Conservation (phyloP, 2,888 invertebrate genomes). For the Amblyjoppa proteus region DNA sequence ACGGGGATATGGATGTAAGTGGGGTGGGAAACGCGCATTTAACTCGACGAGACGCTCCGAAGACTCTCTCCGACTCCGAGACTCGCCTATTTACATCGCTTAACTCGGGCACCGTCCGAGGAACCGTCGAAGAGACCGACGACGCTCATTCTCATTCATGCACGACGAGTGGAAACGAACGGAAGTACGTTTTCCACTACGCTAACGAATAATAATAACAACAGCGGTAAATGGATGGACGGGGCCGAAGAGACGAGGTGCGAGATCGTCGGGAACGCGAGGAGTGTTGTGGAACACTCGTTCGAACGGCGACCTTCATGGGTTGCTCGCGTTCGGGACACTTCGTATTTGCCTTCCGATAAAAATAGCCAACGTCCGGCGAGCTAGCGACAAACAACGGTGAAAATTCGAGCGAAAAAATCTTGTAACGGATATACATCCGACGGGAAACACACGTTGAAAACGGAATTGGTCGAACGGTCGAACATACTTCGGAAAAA, state of each 20-base stretch:
- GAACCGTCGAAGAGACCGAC: background rate
- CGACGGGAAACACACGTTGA: slow-evolving; percentile 1
- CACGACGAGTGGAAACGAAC: slow-evolving; percentile 49
- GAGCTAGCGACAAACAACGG: background rate
- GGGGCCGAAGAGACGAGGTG: slow-evolving; percentile 10
- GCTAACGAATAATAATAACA: slow-evolving; percentile 45
- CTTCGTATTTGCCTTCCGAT: background rate
- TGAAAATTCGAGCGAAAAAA: background rate
- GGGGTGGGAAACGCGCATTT: slow-evolving; percentile 30
- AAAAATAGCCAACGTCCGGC: slow-evolving; percentile 4
- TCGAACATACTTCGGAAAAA: slow-evolving; percentile 26
- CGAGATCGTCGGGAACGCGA: background rate
- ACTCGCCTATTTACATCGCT: slow-evolving; percentile 9
- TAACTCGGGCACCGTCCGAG: background rate
- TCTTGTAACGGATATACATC: background rate
- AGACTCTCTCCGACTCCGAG: slow-evolving; percentile 11
- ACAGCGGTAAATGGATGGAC: slow-evolving; percentile 1
- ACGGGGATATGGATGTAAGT: slow-evolving; percentile 12
- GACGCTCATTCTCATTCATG: slow-evolving; percentile 61
- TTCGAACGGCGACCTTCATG: background rate
- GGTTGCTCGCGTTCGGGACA: background rate
- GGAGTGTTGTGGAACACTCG: background rate
- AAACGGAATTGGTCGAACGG: slow-evolving; percentile 13
- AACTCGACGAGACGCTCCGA: slow-evolving; percentile 34
- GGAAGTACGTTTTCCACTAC: slow-evolving; percentile 62